Percentiles rank a stretch among this genome's conserved stretches.
Evolutionary conservation across 2,888 invertebrate species (phyloP).

Genomic region (Syrista parreyssii): DNA sequence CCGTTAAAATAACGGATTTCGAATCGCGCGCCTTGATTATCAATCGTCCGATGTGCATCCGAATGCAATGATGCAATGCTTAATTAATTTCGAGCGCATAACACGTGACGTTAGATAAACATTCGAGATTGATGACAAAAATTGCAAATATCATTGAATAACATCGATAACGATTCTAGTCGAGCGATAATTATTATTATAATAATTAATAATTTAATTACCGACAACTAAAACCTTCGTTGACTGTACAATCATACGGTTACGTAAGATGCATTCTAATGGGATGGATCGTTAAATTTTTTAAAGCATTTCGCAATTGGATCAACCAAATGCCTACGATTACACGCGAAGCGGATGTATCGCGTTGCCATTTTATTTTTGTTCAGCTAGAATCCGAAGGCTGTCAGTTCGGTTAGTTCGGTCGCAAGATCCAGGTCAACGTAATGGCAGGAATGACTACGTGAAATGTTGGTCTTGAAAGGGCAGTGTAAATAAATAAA

Average conservation of each 20-base stretch:
- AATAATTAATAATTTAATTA: neutral
- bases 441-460: neutral
- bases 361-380: neutral
- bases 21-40: neutral
- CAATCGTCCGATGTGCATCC: neutral
- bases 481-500: neutral
- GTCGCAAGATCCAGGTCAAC: neutral
- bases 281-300: neutral
- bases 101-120: neutral
- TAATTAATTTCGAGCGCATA: neutral
- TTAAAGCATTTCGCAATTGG: neutral
- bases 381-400: neutral
- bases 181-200: neutral
- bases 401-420: neutral
- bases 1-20: neutral
- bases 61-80: neutral
- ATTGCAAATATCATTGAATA: neutral
- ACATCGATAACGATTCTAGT: neutral
- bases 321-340: neutral
- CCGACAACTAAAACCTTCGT: neutral
- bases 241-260: neutral
- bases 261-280: neutral
- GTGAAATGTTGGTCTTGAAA: neutral
- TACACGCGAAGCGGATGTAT: neutral
- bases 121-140: neutral